Percentiles rank a stretch among this genome's conserved stretches.
Conservation (phyloP, 2,888 invertebrate genomes). For the Tupiocoris notatus region DNA sequence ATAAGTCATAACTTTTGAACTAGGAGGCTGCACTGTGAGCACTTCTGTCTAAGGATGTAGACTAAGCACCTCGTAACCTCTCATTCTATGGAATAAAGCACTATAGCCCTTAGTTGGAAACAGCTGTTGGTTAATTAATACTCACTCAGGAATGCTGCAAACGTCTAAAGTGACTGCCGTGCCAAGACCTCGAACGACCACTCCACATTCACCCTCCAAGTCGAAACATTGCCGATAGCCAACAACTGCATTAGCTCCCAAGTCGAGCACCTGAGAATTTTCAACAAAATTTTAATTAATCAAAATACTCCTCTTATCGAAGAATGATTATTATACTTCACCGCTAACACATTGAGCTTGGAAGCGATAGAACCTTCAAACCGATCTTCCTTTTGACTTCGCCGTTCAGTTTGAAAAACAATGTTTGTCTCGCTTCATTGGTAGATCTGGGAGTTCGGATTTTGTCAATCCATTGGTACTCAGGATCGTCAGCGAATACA, state of each 20-base stretch:
- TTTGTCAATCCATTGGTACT: slow-evolving; percentile 99
- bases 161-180: slow-evolving; percentile 73
- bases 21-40: too few relatives aligned
- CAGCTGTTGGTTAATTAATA: too few relatives aligned
- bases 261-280: slow-evolving; percentile 44
- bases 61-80: too few relatives aligned
- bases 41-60: too few relatives aligned
- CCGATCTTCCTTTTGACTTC: slow-evolving; percentile 93
- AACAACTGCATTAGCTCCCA: slow-evolving; percentile 48
- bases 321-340: too few relatives aligned
- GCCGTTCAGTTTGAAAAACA: slow-evolving; percentile 91
- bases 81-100: too few relatives aligned
- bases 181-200: slow-evolving; percentile 93
- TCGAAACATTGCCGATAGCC: slow-evolving; percentile 92
- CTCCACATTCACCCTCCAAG: slow-evolving; percentile 94
- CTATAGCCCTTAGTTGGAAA: too few relatives aligned
- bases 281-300: too few relatives aligned
- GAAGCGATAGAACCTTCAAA: slow-evolving; percentile 85
- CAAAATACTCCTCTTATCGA: too few relatives aligned
- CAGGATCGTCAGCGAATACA: slow-evolving; percentile 95
- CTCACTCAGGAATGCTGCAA: slow-evolving; percentile 61
- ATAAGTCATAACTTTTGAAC: too few relatives aligned
- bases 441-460: slow-evolving; percentile 94
- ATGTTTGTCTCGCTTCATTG: slow-evolving; percentile 93
- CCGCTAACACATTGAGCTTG: too few relatives aligned